Evolutionary conservation across 2,888 invertebrate genomes (phyloP).

Genomic region (Ochropleura plecta): DNA sequence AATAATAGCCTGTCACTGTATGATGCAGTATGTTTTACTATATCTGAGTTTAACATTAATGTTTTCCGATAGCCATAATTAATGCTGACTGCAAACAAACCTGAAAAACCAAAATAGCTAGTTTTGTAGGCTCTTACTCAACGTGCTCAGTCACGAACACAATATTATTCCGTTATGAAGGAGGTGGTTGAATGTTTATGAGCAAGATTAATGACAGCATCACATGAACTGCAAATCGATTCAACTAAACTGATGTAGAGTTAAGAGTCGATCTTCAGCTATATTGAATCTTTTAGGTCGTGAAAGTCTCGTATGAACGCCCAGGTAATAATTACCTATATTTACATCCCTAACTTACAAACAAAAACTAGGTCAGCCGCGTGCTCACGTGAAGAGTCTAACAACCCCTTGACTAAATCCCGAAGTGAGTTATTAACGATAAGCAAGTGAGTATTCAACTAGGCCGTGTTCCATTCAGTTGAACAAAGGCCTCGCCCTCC

Average conservation of each 20-base stretch:
- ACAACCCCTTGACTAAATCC: not conserved
- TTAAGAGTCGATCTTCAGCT: not conserved
- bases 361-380: not conserved
- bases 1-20: not conserved
- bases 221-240: not conserved
- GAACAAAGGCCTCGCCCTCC: not conserved
- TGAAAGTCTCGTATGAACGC: not conserved
- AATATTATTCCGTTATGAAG: not conserved
- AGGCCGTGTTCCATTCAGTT: not conserved
- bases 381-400: not conserved
- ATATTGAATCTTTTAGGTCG: not conserved
- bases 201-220: not conserved
- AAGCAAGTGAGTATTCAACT: too few species aligned
- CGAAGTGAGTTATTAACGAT: not conserved
- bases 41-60: not conserved
- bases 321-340: not conserved
- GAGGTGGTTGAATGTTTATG: too few species aligned
- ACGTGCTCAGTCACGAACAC: not conserved
- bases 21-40: not conserved
- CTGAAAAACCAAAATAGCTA: not conserved
- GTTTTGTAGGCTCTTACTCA: not conserved
- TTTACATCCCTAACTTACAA: not conserved
- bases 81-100: not conserved
- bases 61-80: not conserved
- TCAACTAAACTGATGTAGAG: not conserved